phyloP scores from a whole-genome alignment of 2,888 invertebrate genomes.

The Rotaria sp. region DNA sequence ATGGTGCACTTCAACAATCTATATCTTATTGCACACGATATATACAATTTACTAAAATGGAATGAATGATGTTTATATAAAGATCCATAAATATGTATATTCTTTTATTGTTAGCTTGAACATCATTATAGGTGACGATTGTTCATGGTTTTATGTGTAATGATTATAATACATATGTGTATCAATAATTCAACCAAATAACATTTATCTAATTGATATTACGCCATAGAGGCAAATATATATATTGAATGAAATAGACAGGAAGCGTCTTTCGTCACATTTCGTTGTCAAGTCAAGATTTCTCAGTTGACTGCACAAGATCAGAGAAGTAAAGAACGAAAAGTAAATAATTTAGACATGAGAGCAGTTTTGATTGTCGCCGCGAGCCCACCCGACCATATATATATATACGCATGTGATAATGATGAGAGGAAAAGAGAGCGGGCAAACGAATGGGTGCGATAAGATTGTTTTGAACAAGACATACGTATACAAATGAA shows the following conservation, averaged over 20 bases:
- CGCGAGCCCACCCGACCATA: background rate
- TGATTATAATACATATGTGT: background rate
- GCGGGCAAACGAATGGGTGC: background rate
- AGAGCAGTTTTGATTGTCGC: background rate
- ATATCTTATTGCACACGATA: background rate
- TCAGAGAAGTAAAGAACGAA: background rate
- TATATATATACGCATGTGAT: background rate
- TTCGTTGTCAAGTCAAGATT: background rate
- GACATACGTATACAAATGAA: background rate
- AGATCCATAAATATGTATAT: background rate
- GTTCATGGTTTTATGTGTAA: background rate
- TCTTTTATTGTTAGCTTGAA: background rate
- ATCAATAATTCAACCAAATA: background rate
- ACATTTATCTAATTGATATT: background rate
- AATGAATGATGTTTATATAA: background rate
- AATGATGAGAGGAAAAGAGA: constrained; percentile 4
- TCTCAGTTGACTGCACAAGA: constrained; percentile 2
- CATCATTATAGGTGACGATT: background rate
- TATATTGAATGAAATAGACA: background rate
- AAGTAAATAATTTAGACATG: constrained; percentile 11
- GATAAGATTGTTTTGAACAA: constrained; percentile 14
- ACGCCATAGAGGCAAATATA: background rate
- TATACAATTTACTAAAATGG: background rate
- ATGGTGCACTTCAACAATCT: background rate
- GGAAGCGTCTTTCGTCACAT: background rate